Conservation (phyloP, 2,797 vertebrate genomes). For the Coregonus ussuriensis region DNA sequence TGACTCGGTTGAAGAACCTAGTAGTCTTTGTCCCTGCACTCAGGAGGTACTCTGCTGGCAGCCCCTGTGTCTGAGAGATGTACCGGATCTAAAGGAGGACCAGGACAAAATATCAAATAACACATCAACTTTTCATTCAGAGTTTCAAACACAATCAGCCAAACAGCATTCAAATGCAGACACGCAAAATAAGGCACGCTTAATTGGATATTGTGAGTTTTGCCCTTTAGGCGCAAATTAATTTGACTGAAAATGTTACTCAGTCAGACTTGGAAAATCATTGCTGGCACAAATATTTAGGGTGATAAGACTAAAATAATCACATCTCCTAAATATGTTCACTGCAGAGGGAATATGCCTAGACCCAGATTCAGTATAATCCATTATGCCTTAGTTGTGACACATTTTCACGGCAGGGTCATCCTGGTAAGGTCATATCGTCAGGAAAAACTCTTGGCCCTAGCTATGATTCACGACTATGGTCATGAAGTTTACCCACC, state of each 20-base stretch:
- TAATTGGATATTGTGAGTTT: conserved; percentile 10
- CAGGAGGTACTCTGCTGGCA: conserved; percentile 97
- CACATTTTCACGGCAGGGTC: too few species aligned
- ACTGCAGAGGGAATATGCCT: too few species aligned
- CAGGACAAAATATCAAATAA: conserved; percentile 14
- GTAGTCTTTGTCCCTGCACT: conserved; percentile 99
- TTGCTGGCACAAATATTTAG: too few species aligned
- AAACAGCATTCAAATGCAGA: conserved; percentile 17
- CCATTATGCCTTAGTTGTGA: too few species aligned
- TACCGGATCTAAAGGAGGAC: conserved; percentile 89
- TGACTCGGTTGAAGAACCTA: conserved; percentile 98
- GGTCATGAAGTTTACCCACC: too few species aligned
- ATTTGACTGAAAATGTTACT: neutral
- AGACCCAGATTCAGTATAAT: too few species aligned
- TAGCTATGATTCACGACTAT: too few species aligned
- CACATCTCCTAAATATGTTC: too few species aligned
- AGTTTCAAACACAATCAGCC: neutral
- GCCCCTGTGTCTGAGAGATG: conserved; percentile 98
- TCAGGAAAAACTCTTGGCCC: too few species aligned
- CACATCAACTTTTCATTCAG: conserved; percentile 1
- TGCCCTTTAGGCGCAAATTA: neutral
- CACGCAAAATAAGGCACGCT: conserved; percentile 19
- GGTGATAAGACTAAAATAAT: too few species aligned
- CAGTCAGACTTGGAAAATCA: neutral
- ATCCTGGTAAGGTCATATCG: too few species aligned